These are phyloP conservation scores for Phymorhynchus buccinoides DNA, from an alignment of 1,140 invertebrate genomes.

Conservation along the genomic window DNA sequence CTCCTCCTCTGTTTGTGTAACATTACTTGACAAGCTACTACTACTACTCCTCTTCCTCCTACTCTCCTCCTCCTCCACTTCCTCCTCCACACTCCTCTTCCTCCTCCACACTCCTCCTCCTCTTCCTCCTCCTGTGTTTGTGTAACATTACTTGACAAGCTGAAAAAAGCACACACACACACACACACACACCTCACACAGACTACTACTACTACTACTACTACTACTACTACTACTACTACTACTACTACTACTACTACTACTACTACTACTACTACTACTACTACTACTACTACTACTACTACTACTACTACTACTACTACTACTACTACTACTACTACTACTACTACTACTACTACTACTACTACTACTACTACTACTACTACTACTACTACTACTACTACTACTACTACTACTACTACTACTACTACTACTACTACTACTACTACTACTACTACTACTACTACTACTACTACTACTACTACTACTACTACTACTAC, in stretches of 20 bases:
- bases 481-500: conserved; percentile 18
- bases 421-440: conserved; percentile 18
- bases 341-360: conserved; percentile 18
- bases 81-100: no score
- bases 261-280: conserved; percentile 18
- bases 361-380: conserved; percentile 18
- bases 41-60: no score
- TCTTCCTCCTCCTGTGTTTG: no score
- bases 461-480: conserved; percentile 18
- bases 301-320: conserved; percentile 18
- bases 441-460: conserved; percentile 18
- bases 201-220: conserved; percentile 5
- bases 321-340: conserved; percentile 18
- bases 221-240: conserved; percentile 17
- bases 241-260: conserved; percentile 18
- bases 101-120: no score
- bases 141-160: no score
- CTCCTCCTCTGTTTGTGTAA: no score
- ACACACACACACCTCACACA: no score
- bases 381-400: conserved; percentile 18
- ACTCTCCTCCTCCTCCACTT: no score
- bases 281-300: conserved; percentile 18
- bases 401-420: conserved; percentile 18
- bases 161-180: no score
- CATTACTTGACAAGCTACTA: no score